Percentiles rank a stretch among this genome's conserved stretches.
Evolutionary conservation across 2,888 invertebrate species (phyloP).

Genomic region (Ophraella communa): DNA sequence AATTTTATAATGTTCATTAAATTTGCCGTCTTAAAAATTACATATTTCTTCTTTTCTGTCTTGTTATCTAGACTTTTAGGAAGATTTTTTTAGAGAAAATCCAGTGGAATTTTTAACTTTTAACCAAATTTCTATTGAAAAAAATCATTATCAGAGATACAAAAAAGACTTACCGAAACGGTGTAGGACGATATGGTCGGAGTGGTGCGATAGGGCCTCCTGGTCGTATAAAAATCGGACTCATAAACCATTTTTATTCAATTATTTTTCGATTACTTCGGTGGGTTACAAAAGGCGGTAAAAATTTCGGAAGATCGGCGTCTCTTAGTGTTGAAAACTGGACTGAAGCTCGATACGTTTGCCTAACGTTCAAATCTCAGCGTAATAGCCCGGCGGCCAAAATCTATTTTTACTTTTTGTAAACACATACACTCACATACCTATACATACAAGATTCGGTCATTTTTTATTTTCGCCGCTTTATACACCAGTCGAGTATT

Average conservation of each 20-base stretch:
- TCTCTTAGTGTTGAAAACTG: slow-evolving; percentile 53
- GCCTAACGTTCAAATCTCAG: slow-evolving; percentile 53
- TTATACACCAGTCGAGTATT: slow-evolving; percentile 22
- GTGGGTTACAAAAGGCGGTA: slow-evolving; percentile 12
- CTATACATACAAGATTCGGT: slow-evolving; percentile 7
- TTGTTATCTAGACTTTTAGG: too few relatives aligned
- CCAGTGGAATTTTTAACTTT: not conserved
- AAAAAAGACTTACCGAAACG: slow-evolving; percentile 85
- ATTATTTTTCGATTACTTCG: slow-evolving; percentile 14
- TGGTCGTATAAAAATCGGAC: slow-evolving; percentile 89
- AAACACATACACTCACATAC: too few relatives aligned
- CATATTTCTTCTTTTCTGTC: too few relatives aligned
- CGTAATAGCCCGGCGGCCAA: slow-evolving; percentile 31
- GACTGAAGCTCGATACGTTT: slow-evolving; percentile 48
- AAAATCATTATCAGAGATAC: too few relatives aligned
- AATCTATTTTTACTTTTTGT: slow-evolving; percentile 32
- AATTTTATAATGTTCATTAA: too few relatives aligned
- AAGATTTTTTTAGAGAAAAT: too few relatives aligned
- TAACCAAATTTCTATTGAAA: too few relatives aligned
- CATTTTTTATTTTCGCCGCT: slow-evolving; percentile 36
- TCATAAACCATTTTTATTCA: slow-evolving; percentile 87
- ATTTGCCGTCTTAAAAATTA: too few relatives aligned
- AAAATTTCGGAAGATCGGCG: slow-evolving; percentile 42
- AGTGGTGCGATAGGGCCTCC: slow-evolving; percentile 81
- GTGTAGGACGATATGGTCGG: slow-evolving; percentile 73